Evolutionary conservation across 2,113 vertebrate genomes (phyloP).

Genomic region (Hepsetus odoe): DNA sequence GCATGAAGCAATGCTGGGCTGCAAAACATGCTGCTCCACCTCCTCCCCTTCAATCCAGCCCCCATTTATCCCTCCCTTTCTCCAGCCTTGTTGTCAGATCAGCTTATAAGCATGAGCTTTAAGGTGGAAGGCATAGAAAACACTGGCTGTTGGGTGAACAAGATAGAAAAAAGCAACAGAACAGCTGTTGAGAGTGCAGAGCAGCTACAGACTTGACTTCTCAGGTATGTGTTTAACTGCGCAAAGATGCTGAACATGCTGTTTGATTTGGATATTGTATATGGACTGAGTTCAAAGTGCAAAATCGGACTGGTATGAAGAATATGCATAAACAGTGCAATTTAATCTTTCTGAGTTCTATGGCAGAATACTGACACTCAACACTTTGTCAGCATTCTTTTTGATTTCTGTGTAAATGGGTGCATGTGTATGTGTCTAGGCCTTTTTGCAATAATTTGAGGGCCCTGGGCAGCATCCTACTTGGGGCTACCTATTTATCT

Average conservation of each 20-base stretch:
- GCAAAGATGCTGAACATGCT: background rate
- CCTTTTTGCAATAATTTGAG: background rate
- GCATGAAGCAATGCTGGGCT: constrained; percentile 13
- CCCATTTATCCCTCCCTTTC: constrained; percentile 7
- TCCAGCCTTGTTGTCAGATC: constrained; percentile 5
- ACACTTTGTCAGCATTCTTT: background rate
- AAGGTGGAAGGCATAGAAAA: constrained; percentile 13
- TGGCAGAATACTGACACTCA: constrained; percentile 3
- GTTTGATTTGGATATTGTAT: background rate
- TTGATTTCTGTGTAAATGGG: background rate
- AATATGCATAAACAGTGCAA: background rate
- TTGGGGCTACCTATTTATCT: too few species aligned
- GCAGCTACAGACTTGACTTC: background rate
- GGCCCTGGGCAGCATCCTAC: too few species aligned
- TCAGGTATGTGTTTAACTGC: constrained; percentile 17
- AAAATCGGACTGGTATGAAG: background rate
- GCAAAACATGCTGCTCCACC: constrained; percentile 34
- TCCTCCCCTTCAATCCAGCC: constrained; percentile 22
- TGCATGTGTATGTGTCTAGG: constrained; percentile 10
- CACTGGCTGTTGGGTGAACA: background rate
- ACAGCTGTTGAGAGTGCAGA: background rate
- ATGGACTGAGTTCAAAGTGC: background rate
- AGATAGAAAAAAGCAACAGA: background rate
- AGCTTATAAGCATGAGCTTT: constrained; percentile 15
- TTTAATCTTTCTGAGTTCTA: background rate